phyloP scores from a whole-genome alignment of 2,113 vertebrate genomes.

The Nettapus auritus region DNA sequence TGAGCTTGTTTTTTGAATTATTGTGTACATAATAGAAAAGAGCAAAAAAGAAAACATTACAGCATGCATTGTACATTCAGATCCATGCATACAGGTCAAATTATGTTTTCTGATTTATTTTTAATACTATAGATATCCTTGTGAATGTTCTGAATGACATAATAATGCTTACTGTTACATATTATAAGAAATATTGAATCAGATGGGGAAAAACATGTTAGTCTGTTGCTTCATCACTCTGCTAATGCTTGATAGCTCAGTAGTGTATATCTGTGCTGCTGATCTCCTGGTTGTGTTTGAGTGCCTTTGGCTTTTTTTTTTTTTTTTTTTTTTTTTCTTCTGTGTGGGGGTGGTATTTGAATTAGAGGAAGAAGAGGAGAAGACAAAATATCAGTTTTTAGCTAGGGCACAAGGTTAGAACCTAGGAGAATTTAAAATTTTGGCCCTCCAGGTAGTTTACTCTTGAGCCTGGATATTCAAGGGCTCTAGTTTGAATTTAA shows the following conservation, averaged over 20 bases:
- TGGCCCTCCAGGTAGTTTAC: neutral
- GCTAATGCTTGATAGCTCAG: neutral
- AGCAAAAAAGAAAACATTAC: neutral
- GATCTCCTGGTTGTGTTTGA: neutral
- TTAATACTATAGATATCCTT: neutral
- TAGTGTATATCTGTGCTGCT: conserved; percentile 4
- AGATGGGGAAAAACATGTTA: neutral
- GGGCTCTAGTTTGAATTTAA: neutral
- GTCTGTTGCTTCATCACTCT: neutral
- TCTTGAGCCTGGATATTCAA: neutral
- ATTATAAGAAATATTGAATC: neutral
- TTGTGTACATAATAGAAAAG: neutral
- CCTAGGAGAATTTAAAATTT: neutral
- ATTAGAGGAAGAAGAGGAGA: neutral
- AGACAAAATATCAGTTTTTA: neutral
- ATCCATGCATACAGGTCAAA: neutral
- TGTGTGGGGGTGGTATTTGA: neutral
- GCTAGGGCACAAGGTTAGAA: neutral
- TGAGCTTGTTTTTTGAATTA: neutral
- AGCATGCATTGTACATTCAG: neutral
- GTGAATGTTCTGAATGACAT: neutral
- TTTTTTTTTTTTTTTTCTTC: neutral
- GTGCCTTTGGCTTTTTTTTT: neutral
- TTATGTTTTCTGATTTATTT: conserved; percentile 5
- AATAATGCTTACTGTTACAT: neutral